Percentiles rank a stretch among this genome's conserved stretches.
Conservation (phyloP, 23 tunicate genomes). For the Styela clava region DNA sequence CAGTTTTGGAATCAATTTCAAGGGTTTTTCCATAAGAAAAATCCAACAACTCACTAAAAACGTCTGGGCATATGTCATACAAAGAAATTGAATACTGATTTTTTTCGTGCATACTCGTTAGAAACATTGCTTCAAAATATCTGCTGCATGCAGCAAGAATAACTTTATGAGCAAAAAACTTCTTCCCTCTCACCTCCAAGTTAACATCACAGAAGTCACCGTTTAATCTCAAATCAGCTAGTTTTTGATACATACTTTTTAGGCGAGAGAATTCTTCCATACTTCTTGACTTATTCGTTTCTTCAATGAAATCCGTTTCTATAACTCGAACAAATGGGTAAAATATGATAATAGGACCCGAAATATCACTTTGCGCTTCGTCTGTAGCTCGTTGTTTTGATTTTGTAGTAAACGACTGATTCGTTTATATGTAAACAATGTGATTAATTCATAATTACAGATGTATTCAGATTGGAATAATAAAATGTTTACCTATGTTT, state of each 20-base stretch:
- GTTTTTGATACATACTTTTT: not conserved
- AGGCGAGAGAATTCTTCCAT: not conserved
- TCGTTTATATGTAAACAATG: too few species aligned
- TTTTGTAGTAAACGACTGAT: too few species aligned
- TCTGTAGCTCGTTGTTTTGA: too few species aligned
- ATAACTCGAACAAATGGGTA: too few species aligned
- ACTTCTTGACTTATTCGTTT: not conserved
- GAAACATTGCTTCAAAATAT: constrained; percentile 23
- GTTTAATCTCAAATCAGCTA: constrained; percentile 6
- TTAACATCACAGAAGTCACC: constrained; percentile 16
- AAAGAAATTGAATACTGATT: not conserved
- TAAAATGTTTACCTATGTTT: too few species aligned
- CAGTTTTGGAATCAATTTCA: not conserved
- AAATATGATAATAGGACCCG: too few species aligned
- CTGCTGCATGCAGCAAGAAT: constrained; percentile 24
- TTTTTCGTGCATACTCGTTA: constrained; percentile 8
- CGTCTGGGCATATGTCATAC: not conserved
- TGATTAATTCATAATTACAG: too few species aligned
- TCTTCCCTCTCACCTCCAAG: not conserved
- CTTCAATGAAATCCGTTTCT: too few species aligned
- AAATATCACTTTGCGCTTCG: too few species aligned
- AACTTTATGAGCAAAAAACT: constrained; percentile 17
- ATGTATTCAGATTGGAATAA: too few species aligned
- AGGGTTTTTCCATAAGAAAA: constrained; percentile 3
- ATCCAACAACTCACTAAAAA: not conserved